Evolutionary conservation across 2,797 vertebrate species (phyloP).

Genomic region (Malurus splendens): DNA sequence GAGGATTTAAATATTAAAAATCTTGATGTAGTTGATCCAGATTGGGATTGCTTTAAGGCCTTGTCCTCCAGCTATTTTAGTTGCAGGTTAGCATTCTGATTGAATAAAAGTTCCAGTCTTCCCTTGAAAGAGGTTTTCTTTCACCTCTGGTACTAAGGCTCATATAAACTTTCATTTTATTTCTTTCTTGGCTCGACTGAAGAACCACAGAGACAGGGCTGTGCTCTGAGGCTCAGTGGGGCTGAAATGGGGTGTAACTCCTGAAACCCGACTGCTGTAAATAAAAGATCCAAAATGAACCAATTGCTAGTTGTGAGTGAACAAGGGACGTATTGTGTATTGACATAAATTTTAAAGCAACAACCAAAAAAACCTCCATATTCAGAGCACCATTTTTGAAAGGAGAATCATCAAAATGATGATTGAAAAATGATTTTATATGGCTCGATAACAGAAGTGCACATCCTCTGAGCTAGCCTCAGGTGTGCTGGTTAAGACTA

Average conservation of each 20-base stretch:
- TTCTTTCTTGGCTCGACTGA: background rate
- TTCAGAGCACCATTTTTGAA: background rate
- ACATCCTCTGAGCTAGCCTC: background rate
- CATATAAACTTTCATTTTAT: background rate
- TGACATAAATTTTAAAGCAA: background rate
- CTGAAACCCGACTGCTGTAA: background rate
- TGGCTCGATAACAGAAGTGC: background rate
- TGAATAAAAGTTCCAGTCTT: background rate
- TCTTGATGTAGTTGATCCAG: background rate
- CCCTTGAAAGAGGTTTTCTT: background rate
- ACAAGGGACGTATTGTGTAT: background rate
- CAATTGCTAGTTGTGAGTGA: background rate
- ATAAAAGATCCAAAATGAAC: background rate
- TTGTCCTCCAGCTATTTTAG: background rate
- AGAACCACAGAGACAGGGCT: background rate
- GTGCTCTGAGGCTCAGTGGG: background rate
- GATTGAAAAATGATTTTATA: accelerated
- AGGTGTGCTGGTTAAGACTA: background rate
- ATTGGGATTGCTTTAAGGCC: background rate
- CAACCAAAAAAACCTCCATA: too few species aligned
- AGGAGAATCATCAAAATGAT: background rate
- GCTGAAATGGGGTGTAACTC: background rate
- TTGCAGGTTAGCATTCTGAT: background rate
- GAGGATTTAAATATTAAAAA: background rate
- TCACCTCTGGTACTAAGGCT: background rate